Base-by-base conservation (phyloP, 1,140 invertebrate genomes). In the Drosophila nigrodunni region DNA sequence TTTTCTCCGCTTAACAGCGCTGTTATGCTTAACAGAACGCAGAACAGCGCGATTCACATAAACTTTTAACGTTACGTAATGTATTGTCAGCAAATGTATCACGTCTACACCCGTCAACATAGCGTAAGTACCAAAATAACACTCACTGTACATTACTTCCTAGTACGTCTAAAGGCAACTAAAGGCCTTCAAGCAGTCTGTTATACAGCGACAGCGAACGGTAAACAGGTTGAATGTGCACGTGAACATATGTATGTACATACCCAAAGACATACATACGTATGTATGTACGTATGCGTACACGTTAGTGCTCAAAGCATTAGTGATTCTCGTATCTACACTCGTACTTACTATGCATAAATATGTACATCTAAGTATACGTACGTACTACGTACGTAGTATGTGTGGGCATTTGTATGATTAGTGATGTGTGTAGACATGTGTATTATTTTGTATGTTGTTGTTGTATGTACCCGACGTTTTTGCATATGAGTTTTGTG, bases 401-500 rank as follows among this genome's bases (percentile, higher is more conserved):
- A 15, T 39, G 11, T 34, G 21, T 43, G n/a, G 43, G 49, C 30
- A 30, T 34, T 11, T 64, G 78, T 74, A 81, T 73, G 77, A 58
- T 67, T 55, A 71, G 60, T 9, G 5, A 61, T 35, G 47, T 74
- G 64, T 74, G 55, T 50, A 55, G 68, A 54, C 18, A 41, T 73
- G 59, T 70, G 15, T 55, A 25, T 13, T 64, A 37, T 15, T 34
- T 21, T 54, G 39, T 15, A 18, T 62, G 59, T 34, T 64, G 60
- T 41, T 71, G 66, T 59, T 86, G 74, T 70, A 65, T 80, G 83
- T 77, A 74, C 65, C 54, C 35, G 50, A 43, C 50, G 11, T 61
- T 66, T 79, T 82, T 87, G 83, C 83, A 87, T 87, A 88, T 88
- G 83, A 73, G 73, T 75, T 72, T 78, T 74, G 85, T 90, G 85